Evolutionary conservation across 2,888 invertebrate genomes (phyloP).

Genomic region (Neoitamus cyanurus): DNA sequence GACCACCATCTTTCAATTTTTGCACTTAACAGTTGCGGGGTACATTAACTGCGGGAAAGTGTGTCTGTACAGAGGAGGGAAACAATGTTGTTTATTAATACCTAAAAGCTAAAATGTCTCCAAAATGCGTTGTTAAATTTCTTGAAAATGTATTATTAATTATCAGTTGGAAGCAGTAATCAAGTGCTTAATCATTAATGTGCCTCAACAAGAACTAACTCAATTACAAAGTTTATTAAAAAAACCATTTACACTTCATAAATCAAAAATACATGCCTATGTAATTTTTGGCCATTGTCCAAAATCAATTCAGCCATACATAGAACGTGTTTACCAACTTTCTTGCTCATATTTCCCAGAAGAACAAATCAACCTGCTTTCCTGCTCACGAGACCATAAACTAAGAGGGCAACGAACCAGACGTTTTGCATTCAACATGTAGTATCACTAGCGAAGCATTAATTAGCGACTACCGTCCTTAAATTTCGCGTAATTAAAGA

Average conservation of each 20-base stretch:
- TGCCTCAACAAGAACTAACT: neutral
- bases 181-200: too few relatives aligned
- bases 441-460: neutral
- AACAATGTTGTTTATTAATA: too few relatives aligned
- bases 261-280: neutral
- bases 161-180: too few relatives aligned
- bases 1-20: too few relatives aligned
- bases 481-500: neutral
- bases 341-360: neutral
- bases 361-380: neutral
- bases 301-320: neutral
- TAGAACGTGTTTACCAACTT: neutral
- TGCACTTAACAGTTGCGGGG: too few relatives aligned
- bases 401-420: neutral
- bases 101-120: too few relatives aligned
- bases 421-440: neutral
- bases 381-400: neutral
- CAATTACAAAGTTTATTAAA: neutral
- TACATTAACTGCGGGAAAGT: too few relatives aligned
- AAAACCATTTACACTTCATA: neutral
- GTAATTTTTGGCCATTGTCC: neutral
- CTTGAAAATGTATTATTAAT: too few relatives aligned
- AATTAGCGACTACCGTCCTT: neutral
- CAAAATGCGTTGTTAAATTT: too few relatives aligned
- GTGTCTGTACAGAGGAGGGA: too few relatives aligned